Evolutionary conservation across 2,797 vertebrate species (phyloP).

Genomic region (Crenuchus spilurus): DNA sequence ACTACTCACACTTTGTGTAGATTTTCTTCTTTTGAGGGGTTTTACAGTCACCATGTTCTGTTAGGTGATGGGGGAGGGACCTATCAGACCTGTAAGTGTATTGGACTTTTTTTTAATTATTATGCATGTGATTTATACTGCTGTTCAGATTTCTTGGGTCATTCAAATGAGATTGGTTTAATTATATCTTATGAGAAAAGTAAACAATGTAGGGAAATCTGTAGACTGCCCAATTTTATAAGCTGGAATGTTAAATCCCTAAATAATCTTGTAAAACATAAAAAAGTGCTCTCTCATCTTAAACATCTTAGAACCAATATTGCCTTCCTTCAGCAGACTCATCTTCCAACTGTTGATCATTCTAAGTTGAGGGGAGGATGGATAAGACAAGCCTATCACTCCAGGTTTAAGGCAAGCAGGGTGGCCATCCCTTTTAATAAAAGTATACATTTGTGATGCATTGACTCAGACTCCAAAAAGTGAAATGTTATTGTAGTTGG

Average conservation of each 20-base stretch:
- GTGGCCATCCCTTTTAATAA: slow-evolving; percentile 33
- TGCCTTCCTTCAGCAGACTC: slow-evolving; percentile 38
- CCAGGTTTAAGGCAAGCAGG: slow-evolving; percentile 19
- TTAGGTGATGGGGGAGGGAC: not conserved
- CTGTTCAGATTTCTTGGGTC: not conserved
- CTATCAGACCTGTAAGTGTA: not conserved
- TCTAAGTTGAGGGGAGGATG: not conserved
- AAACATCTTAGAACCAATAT: slow-evolving; percentile 21
- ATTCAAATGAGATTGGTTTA: no score
- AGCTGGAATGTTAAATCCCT: slow-evolving; percentile 38
- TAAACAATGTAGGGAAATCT: not conserved
- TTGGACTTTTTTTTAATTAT: not conserved
- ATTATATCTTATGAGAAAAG: not conserved
- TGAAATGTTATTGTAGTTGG: slow-evolving; percentile 25
- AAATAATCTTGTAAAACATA: slow-evolving; percentile 25
- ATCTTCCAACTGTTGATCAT: slow-evolving; percentile 8
- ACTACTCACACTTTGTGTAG: not conserved
- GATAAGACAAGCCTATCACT: slow-evolving; percentile 24
- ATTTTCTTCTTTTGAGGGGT: not conserved
- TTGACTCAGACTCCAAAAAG: not conserved
- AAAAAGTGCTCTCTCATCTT: slow-evolving; percentile 16
- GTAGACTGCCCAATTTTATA: not conserved
- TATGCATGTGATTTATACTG: not conserved
- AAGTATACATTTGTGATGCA: slow-evolving; percentile 10
- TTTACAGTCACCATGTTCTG: not conserved